Evolutionary conservation across 2,888 invertebrate species (phyloP), one percentile per base, ranked within the genome.

Genomic region (Pilophorus perplexus): DNA sequence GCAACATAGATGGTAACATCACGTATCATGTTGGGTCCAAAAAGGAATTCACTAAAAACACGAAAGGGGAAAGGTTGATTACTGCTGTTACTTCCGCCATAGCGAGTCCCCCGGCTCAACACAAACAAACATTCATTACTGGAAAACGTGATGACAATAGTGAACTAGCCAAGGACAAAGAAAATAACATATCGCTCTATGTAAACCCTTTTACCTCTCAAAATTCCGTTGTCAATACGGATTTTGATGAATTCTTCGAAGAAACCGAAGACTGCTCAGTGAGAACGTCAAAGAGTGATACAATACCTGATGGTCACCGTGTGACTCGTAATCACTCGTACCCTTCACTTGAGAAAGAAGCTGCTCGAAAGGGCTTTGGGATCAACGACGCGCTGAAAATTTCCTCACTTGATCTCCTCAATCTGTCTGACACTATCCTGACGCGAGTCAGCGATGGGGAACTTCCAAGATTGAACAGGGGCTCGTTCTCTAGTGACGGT

Each of bases 1-100:
- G 90, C 74, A 89, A 86, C 46, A 87, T 89, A 25, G 88, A 88
- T 72, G 90, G 90, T 1, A 88, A 89, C 72, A 85, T 91, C 3
- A 85, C 83, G 73, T 84, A 84, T 73, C 84, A 84, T 69, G 80
- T 83, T 50, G 62, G 62, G 4, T 73, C 78, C 70, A 75, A 76
- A 67, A 76, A 77, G 57, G 71, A 74, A 1, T 73, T 74, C 6
- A 70, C 71, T 20, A 77, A 69, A 23, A 62, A 59, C 18, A 73
- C 69, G 57, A 73, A 73, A 68, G 68, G 71, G 65, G 71, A 72
- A 73, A 74, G 70, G 78, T 78, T 83, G 16, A 79, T 81, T 64
- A 81, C 83, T 1, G 78, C 84, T 1, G 82, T 83, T 1, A 80
- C 83, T 0, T 73, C 83, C 20, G 78, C 80, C 1, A 75, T 74